These are phyloP conservation scores for Priocnemis perturbator DNA, from an alignment of 2,888 invertebrate species.

Conservation along the genomic window DNA sequence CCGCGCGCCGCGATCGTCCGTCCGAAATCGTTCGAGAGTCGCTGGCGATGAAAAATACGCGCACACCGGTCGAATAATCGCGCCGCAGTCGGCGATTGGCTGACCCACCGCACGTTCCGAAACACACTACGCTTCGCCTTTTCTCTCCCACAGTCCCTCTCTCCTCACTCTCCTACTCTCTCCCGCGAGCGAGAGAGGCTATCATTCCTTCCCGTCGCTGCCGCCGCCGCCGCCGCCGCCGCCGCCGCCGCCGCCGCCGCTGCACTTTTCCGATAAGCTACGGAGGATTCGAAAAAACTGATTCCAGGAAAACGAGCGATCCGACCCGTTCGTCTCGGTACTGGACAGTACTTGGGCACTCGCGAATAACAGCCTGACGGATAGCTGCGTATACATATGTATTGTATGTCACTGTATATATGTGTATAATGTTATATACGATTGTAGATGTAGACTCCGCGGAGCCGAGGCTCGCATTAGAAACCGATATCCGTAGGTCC, in stretches of 20 bases:
- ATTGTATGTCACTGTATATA: too few species aligned
- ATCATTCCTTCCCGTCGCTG: too few species aligned
- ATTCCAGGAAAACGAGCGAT: too few species aligned
- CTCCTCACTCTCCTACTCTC: constrained; percentile 1
- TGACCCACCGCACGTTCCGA: not conserved
- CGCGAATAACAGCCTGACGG: constrained; percentile 1
- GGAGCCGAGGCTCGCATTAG: constrained; percentile 12
- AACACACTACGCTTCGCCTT: constrained; percentile 3
- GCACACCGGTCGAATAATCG: constrained; percentile 1
- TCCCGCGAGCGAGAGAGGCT: not conserved
- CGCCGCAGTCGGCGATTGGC: not conserved
- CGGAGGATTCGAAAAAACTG: too few species aligned
- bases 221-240: too few species aligned
- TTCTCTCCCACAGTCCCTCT: constrained; percentile 13
- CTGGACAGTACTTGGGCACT: too few species aligned
- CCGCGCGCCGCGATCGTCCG: constrained; percentile 26
- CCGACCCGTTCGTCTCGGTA: too few species aligned
- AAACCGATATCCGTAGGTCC: constrained; percentile 9
- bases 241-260: too few species aligned
- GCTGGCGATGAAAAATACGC: constrained; percentile 9
- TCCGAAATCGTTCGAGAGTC: too few species aligned
- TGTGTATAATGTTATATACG: too few species aligned
- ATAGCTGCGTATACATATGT: too few species aligned
- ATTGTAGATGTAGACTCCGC: constrained; percentile 20
- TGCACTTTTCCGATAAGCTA: too few species aligned